A percentile compares a stretch with the other conserved stretches of the same genome.
Evolutionary conservation across 2,797 vertebrate species (phyloP).

Genomic region (Dermochelys coriacea): DNA sequence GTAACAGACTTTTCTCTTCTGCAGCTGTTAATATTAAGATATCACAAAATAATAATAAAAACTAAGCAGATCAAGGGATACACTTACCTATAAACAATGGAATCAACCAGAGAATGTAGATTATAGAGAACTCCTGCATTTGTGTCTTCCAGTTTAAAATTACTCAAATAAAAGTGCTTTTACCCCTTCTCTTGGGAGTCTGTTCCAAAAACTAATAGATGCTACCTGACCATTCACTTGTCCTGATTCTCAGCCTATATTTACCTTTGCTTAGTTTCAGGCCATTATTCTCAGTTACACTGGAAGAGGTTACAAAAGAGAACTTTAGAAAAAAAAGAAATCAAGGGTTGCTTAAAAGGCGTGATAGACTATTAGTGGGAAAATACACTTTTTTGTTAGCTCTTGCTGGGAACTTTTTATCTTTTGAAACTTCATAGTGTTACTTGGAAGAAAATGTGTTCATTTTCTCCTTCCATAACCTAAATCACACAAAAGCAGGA

Average conservation of each 20-base stretch:
- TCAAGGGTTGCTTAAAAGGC: constrained; percentile 29
- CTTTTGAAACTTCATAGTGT: not conserved
- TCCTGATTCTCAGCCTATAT: constrained; percentile 28
- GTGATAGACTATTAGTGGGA: not conserved
- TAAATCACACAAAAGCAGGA: not conserved
- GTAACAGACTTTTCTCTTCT: not conserved
- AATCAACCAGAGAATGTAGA: constrained; percentile 30
- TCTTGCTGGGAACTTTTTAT: not conserved
- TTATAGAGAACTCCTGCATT: not conserved
- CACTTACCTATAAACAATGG: not conserved
- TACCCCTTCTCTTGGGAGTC: not conserved
- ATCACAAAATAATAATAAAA: constrained; percentile 60
- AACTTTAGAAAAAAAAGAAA: not conserved
- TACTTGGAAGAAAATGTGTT: not conserved
- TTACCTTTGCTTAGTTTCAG: constrained; percentile 33
- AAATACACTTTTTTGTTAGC: not conserved
- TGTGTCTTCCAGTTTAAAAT: constrained; percentile 48
- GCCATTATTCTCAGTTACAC: constrained; percentile 51
- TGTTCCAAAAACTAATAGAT: not conserved
- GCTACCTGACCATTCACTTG: constrained; percentile 46
- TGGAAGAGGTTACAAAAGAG: constrained; percentile 30
- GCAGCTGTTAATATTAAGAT: constrained; percentile 22
- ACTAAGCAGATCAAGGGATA: constrained; percentile 3
- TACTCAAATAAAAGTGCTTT: constrained; percentile 55
- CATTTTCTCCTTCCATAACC: constrained; percentile 1